A percentile compares a stretch with the other conserved stretches of the same genome.
phyloP scores from a whole-genome alignment of 1,140 invertebrate species.

The Asbolus verrucosus region DNA sequence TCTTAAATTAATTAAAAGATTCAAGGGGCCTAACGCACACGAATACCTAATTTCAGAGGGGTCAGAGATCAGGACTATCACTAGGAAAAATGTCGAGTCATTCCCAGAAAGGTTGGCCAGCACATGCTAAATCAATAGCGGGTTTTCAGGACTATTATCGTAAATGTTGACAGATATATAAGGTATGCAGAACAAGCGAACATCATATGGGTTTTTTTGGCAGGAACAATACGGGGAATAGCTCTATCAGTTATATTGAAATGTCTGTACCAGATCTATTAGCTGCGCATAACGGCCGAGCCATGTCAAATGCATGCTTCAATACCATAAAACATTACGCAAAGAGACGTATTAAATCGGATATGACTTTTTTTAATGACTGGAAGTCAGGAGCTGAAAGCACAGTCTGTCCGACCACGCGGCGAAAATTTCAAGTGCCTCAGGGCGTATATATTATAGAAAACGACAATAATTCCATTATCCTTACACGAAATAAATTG shows the following conservation, averaged over 20 bases:
- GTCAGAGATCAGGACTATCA: constrained; percentile 12
- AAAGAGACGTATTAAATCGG: constrained; percentile 32
- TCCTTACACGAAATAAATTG: too few species aligned
- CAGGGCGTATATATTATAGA: too few species aligned
- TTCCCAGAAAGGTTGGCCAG: constrained; percentile 15
- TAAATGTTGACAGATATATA: constrained; percentile 32
- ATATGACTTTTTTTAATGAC: constrained; percentile 31
- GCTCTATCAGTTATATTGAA: constrained; percentile 45
- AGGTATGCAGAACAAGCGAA: constrained; percentile 32
- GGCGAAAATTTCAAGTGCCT: too few species aligned
- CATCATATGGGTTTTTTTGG: constrained; percentile 12
- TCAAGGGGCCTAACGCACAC: constrained; percentile 16
- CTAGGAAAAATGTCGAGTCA: constrained; percentile 27
- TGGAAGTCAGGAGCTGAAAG: too few species aligned
- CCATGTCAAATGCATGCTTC: constrained; percentile 42
- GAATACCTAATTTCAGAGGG: constrained; percentile 7
- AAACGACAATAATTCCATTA: too few species aligned
- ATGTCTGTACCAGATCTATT: constrained; percentile 42
- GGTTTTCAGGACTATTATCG: background rate
- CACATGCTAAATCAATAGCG: constrained; percentile 4
- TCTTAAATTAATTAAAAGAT: constrained; percentile 39
- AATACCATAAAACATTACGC: constrained; percentile 37
- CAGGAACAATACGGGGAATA: constrained; percentile 40
- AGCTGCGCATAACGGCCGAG: constrained; percentile 38
- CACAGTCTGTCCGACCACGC: too few species aligned